Evolutionary conservation across 2,888 invertebrate genomes (phyloP).

Genomic region (Tigriopus californicus): DNA sequence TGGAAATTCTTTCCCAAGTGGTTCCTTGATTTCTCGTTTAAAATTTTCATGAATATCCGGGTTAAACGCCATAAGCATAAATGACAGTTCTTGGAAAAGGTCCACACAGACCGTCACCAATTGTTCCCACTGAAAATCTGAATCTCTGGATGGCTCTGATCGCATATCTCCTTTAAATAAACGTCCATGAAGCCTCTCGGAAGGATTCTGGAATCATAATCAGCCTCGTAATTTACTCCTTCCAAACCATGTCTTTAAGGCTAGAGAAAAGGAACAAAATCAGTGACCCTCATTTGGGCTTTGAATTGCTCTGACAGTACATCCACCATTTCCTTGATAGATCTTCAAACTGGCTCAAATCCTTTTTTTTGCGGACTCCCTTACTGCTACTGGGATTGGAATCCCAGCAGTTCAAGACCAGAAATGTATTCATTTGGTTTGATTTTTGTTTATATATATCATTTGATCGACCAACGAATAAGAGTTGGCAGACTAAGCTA

Average conservation of each 20-base stretch:
- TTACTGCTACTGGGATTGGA: no score
- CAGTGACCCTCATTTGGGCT: background rate
- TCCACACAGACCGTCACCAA: constrained; percentile 1
- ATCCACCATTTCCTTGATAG: no score
- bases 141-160: background rate
- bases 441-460: no score
- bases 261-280: background rate
- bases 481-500: no score
- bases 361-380: no score
- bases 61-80: constrained; percentile 1
- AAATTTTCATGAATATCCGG: background rate
- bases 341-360: no score
- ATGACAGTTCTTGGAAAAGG: constrained; percentile 3
- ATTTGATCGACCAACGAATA: no score
- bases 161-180: constrained; percentile 2
- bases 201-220: background rate
- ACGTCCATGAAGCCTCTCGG: constrained; percentile 10
- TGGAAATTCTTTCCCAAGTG: background rate
- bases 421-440: no score
- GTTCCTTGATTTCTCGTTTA: background rate
- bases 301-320: no score
- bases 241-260: background rate
- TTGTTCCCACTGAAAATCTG: constrained; percentile 1
- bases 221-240: background rate
- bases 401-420: no score